Conservation (phyloP, 2,797 vertebrate species). For the Cheirogaleus major region DNA sequence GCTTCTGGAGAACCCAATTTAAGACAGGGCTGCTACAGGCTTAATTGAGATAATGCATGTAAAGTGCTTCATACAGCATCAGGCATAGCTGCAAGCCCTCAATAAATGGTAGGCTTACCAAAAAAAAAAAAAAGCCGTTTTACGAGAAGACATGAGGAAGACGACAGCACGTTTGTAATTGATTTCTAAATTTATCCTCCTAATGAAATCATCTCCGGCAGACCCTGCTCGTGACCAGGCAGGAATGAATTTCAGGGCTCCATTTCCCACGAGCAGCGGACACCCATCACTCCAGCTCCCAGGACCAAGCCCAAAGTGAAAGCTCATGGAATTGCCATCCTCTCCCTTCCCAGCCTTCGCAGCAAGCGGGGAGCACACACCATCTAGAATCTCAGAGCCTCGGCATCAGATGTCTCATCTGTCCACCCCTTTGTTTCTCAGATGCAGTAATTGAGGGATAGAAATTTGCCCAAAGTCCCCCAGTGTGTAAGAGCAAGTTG, state of each 20-base stretch:
- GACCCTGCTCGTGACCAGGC: slow-evolving; percentile 1
- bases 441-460: neutral
- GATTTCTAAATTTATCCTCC: slow-evolving; percentile 68
- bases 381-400: neutral
- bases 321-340: neutral
- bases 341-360: neutral
- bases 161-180: slow-evolving; percentile 14
- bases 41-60: slow-evolving; percentile 34
- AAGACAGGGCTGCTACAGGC: neutral
- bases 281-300: neutral
- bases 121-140: neutral
- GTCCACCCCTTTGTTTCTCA: neutral
- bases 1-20: slow-evolving; percentile 1
- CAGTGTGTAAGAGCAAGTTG: neutral
- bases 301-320: neutral
- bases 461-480: neutral
- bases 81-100: neutral
- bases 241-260: neutral
- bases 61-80: slow-evolving; percentile 39
- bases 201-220: slow-evolving; percentile 41
- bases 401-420: rapidly evolving
- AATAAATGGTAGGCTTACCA: neutral
- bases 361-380: neutral
- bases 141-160: slow-evolving; percentile 55
- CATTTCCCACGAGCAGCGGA: neutral